Base-by-base conservation (phyloP, 2,888 invertebrate species). In the Diarsia brunnea region DNA sequence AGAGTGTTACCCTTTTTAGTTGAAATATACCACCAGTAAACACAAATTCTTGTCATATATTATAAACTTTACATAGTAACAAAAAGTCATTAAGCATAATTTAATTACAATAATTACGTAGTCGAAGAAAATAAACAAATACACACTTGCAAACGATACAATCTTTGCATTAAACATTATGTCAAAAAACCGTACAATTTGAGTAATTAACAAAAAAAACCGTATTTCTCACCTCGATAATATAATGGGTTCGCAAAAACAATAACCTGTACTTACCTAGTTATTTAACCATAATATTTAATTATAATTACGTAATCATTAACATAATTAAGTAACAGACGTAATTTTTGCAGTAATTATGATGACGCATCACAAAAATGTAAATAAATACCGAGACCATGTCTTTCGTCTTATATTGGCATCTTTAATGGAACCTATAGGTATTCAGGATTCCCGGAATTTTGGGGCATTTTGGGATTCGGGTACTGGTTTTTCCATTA, bases 151-250 rank as follows among this genome's bases (percentile, higher is more conserved):
- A 10, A 31, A 31, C 19, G 10, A 27, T 58, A 19, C 12, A 31
- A 31, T 38, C 38, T 12, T 38, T 38, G 31, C 31, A 61, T 61
- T 61, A n/a, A 61, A 38, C 21, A 12, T 61, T 21, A 61, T 38
- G 61, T 61, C 38, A n/a, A 61, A 61, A 61, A 38, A 43, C 61
- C 7, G n/a, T 14, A n/a, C 19, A 60, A 31, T 43, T 61, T n/a
- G 7, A 5, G n/a, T 63, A 43, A 14, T n/a, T n/a, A 63, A n/a
- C 43, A 63, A 63, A 63, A 63, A 61, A 63, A 63, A 61, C 61
- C 21, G n/a, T 38, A 38, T 61, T 61, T 61, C 63, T 63, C 14
- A 63, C 38, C 63, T 63, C 63, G 38, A 38, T 38, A 43, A n/a
- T 24, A 38, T 38, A 38, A 61, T 21, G 12, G 61, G 21, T 38